Percentiles rank a stretch among this genome's conserved stretches.
Conservation (phyloP, 2,888 invertebrate species). For the Cheilosia vulpina region DNA sequence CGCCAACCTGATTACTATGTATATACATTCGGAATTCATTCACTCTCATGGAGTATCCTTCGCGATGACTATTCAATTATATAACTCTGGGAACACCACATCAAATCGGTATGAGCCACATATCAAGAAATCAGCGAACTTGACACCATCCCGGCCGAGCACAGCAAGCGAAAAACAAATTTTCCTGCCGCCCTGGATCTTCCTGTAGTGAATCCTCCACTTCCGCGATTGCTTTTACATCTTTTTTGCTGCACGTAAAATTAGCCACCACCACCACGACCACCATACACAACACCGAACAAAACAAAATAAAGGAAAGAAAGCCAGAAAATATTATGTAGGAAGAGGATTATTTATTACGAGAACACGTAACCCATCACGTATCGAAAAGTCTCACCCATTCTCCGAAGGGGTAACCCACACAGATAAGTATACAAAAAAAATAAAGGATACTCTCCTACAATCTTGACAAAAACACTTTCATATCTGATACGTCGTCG, state of each 20-base stretch:
- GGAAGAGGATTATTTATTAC: conserved; percentile 56
- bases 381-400: conserved; percentile 71
- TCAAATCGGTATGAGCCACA: conserved; percentile 19
- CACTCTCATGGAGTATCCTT: background rate
- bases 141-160: conserved; percentile 61
- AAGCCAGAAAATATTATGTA: conserved; percentile 7
- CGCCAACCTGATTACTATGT: conserved; percentile 22
- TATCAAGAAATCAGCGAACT: conserved; percentile 47
- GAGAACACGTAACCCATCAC: conserved; percentile 68
- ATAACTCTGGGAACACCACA: conserved; percentile 41
- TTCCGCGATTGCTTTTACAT: conserved; percentile 40
- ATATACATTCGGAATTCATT: conserved; percentile 1
- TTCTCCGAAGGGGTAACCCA: conserved; percentile 44
- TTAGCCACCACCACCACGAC: background rate
- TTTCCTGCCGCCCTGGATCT: conserved; percentile 14
- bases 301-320: conserved; percentile 25
- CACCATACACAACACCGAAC: conserved; percentile 3
- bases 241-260: conserved; percentile 34
- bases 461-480: conserved; percentile 25
- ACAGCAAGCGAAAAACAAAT: conserved; percentile 21
- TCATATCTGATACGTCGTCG: conserved; percentile 29
- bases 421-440: background rate
- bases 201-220: conserved; percentile 25
- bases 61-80: conserved; percentile 49
- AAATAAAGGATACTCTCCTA: conserved; percentile 18